Evolutionary conservation across 2,888 invertebrate species (phyloP), one percentile per base, ranked within the genome.

Genomic region (Drosophila rubida): DNA sequence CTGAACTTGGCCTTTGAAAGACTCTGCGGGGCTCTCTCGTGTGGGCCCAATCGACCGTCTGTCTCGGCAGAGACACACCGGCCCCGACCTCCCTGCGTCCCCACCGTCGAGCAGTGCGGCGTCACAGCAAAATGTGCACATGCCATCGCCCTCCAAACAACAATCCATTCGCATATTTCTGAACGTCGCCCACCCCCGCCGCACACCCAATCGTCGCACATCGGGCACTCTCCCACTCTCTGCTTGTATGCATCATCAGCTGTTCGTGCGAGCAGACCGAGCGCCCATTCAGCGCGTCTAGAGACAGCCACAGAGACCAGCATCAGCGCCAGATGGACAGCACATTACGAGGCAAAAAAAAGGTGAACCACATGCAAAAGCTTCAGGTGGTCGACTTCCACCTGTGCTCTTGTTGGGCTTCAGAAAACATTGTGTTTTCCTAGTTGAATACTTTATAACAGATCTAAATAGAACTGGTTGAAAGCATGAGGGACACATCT

Each of bases 1-100:
- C 88, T 88, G 88, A 82, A 82, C 81, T 82, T 82, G 81, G 89
- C 81, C 78, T 78, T 78, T 75, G 64, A 41, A 67, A 79, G 73
- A 58, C 67, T 61, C 79, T 39, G 32, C 61, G 66, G 37, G 45
- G 44, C 22, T 7, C 35, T 13, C 46, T 23, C 23, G 49, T 54
- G 50, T 60, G 66, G 58, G 59, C 51, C 55, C 55, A 54, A 46
- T 62, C 63, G 60, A 46, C 50, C 25, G 75, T n/a, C 68, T 16
- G 69, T 19, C 55, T 35, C 50, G 73, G 41, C 58, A 59, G 45
- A 60, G 54, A 32, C 50, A 53, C 63, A 62, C 39, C 51, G 44
- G 60, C 60, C 58, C 50, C 73, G 64, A 67, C 69, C 82, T 51
- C n/a, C n/a, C n/a, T n/a, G n/a, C n/a, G n/a, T n/a, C n/a, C n/a